phyloP scores from a whole-genome alignment of 2,888 invertebrate species.

The Chouioia cunea region DNA sequence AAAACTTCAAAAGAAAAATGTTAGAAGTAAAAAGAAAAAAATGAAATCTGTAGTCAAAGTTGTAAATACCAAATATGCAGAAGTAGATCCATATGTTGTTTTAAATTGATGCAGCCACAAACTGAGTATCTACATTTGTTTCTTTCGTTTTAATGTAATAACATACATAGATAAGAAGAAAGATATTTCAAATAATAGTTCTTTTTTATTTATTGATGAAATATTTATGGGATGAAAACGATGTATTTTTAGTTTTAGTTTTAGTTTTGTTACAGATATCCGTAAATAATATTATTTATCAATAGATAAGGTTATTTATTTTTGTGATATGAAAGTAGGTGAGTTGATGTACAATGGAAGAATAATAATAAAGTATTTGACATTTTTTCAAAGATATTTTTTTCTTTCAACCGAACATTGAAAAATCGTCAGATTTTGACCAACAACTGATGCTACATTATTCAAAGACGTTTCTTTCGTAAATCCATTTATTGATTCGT shows the following conservation, averaged over 20 bases:
- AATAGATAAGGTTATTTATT: constrained; percentile 13
- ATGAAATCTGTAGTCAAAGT: constrained; percentile 4
- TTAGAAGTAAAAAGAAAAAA: constrained; percentile 28
- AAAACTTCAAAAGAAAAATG: constrained; percentile 36
- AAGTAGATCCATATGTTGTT: too few relatives aligned
- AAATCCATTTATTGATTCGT: too few relatives aligned
- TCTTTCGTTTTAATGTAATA: too few relatives aligned
- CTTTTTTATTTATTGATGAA: constrained; percentile 2
- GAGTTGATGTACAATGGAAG: constrained; percentile 8
- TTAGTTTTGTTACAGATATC: neutral
- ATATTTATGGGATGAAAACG: neutral
- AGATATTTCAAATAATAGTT: neutral
- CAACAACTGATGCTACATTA: too few relatives aligned
- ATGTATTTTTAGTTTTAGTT: constrained; percentile 2
- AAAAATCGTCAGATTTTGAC: too few relatives aligned
- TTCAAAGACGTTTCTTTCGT: too few relatives aligned
- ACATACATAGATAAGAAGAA: too few relatives aligned
- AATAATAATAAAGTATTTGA: constrained; percentile 28
- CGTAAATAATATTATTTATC: constrained; percentile 1
- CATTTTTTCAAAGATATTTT: constrained; percentile 21
- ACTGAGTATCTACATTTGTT: too few relatives aligned
- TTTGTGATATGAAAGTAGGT: constrained; percentile 4
- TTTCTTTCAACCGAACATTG: too few relatives aligned
- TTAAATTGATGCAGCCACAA: too few relatives aligned
- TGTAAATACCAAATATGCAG: constrained; percentile 10